A percentile compares a stretch with the other conserved stretches of the same genome.
These are phyloP conservation scores for Etia nguti DNA, from an alignment of 2,113 vertebrate genomes.

Conservation along the genomic window DNA sequence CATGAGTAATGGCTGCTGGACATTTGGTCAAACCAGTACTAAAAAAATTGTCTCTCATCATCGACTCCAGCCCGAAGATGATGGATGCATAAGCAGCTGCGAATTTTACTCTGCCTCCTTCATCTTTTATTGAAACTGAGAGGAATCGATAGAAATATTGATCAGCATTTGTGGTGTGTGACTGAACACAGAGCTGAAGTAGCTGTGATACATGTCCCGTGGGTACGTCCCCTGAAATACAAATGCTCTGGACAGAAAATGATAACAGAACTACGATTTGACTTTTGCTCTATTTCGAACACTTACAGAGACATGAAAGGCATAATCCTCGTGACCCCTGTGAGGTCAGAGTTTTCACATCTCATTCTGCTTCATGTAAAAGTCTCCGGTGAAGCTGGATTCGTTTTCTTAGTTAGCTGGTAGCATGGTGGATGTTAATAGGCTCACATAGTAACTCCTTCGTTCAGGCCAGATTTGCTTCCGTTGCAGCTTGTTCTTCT, in stretches of 20 bases:
- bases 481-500: background rate
- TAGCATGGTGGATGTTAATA: background rate
- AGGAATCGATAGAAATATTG: background rate
- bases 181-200: background rate
- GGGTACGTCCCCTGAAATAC: background rate
- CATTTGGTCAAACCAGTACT: background rate
- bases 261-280: background rate
- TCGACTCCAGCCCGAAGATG: background rate
- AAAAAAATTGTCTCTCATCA: background rate
- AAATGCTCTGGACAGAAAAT: background rate
- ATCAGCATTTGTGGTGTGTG: background rate
- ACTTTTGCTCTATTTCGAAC: background rate
- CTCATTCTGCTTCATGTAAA: background rate
- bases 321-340: background rate
- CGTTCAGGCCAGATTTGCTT: background rate
- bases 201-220: accelerated
- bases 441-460: background rate
- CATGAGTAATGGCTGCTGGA: background rate
- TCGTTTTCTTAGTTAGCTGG: background rate
- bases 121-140: background rate
- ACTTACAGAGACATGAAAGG: background rate
- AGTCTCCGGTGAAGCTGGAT: background rate
- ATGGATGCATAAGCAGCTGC: background rate
- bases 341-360: background rate
- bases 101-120: background rate